phyloP scores from a whole-genome alignment of 2,888 invertebrate genomes.

The Volucella inflata region DNA sequence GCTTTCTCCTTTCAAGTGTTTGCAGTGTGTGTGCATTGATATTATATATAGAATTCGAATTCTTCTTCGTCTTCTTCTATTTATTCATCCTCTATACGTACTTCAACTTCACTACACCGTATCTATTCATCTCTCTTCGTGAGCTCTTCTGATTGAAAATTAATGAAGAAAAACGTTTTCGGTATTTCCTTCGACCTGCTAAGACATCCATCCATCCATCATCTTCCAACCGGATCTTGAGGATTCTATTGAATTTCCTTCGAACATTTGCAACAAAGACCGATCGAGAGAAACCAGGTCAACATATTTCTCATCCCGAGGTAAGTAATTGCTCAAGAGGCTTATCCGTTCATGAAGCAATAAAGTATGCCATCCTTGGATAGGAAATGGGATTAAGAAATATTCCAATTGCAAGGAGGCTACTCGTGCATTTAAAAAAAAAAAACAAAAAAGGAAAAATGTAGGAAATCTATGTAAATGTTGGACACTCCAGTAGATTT shows the following conservation, averaged over 20 bases:
- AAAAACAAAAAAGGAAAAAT: no score
- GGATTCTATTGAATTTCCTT: constrained; percentile 73
- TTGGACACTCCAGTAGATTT: no score
- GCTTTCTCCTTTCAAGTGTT: background rate
- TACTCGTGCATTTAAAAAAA: no score
- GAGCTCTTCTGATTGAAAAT: constrained; percentile 53
- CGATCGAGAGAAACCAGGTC: constrained; percentile 42
- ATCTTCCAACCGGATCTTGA: constrained; percentile 26
- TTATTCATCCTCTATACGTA: background rate
- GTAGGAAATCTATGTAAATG: no score
- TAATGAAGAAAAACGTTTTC: constrained; percentile 60
- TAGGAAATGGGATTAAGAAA: constrained; percentile 3
- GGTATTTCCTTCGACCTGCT: constrained; percentile 46
- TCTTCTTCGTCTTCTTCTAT: background rate
- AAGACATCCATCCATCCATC: constrained; percentile 51
- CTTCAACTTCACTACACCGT: background rate
- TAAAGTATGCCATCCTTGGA: background rate
- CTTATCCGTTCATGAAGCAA: constrained; percentile 8
- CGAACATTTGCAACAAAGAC: constrained; percentile 35
- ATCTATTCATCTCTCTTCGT: background rate
- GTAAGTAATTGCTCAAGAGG: constrained; percentile 58
- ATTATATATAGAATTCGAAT: background rate
- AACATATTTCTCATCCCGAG: constrained; percentile 58
- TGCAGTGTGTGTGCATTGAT: constrained; percentile 36
- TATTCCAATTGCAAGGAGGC: background rate